Evolutionary conservation across 2,888 invertebrate species (phyloP).

Genomic region (Hoplodrina blanda): DNA sequence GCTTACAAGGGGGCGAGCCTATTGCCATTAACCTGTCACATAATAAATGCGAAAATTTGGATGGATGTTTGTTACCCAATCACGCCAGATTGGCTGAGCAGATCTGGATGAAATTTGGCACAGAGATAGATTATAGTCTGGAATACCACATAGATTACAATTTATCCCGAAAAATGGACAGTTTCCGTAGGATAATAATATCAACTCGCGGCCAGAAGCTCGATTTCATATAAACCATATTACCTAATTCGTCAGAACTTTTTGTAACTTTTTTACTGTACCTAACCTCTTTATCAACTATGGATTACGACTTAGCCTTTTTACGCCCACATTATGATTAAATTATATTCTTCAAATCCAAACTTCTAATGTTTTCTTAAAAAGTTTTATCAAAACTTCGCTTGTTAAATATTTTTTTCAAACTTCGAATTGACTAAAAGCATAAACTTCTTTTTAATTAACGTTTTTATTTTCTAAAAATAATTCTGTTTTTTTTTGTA

Average conservation of each 20-base stretch:
- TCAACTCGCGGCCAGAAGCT: no score
- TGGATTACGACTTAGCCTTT: background rate
- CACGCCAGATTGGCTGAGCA: no score
- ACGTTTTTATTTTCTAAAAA: conserved; percentile 10
- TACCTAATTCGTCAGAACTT: background rate
- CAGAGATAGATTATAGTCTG: no score
- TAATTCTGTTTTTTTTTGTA: background rate
- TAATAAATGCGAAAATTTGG: no score
- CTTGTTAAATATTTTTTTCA: conserved; percentile 13
- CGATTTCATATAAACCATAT: no score
- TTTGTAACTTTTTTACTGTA: background rate
- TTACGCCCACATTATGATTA: conserved; percentile 9
- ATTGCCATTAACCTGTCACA: no score
- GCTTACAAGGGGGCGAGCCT: no score
- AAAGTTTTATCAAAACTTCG: conserved; percentile 21
- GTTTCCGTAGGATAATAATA: no score
- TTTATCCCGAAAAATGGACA: no score
- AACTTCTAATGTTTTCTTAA: background rate
- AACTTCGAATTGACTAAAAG: conserved; percentile 2
- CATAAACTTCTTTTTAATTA: conserved; percentile 2
- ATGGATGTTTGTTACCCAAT: no score
- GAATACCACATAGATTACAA: no score
- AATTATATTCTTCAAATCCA: conserved; percentile 5
- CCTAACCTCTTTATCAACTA: conserved; percentile 1
- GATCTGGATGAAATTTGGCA: no score